Evolutionary conservation across 2,113 vertebrate genomes (phyloP), one percentile per base, ranked within the genome.

Genomic region (Paradisaea rubra): DNA sequence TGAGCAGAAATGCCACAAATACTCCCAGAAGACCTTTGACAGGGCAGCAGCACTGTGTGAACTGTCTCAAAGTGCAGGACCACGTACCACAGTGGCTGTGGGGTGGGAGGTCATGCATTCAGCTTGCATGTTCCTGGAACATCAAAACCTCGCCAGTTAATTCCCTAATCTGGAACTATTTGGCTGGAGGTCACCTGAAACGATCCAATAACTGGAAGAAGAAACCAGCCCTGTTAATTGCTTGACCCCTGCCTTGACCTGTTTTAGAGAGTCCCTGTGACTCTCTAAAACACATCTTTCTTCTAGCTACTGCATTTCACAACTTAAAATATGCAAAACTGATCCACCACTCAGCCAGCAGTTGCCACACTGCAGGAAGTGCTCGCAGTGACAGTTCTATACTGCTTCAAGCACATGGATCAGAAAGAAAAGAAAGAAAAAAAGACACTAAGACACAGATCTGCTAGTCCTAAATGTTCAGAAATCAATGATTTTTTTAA

Each of bases 141-240:
- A 68, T 86, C 88, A 93, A 91, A 95, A 91, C 60, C 77, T 1
- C 31, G 25, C 0, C 5, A 74, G 52, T 72, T 86, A 93, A 92
- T 90, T 91, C 86, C 77, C 61, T 93, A 35, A 86, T 83, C 64
- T 90, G 89, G 79, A 88, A 66, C 64, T 87, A 56, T 79, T 88
- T 93, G 92, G 64, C 85, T 22, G 6, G 85, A 91, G 88, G 82
- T 95, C 85, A 90, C 85, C 88, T 94, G 90, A 91, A 93, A 72
- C 0, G 0, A 91, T 71, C 56, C 69, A 74, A 1, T 47, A 76
- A 74, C 39, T 11, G 13, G 35, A 21, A 72, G 60, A 13, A 54
- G 54, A 60, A 53, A 71, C 24, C 23, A 63, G 60, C 70, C 81
- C 39, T 56, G 14, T 47, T 71, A 50, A 65, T 13, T 57, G 35